These are phyloP conservation scores for Agelastica alni DNA, from an alignment of 2,888 invertebrate genomes.

Conservation along the genomic window DNA sequence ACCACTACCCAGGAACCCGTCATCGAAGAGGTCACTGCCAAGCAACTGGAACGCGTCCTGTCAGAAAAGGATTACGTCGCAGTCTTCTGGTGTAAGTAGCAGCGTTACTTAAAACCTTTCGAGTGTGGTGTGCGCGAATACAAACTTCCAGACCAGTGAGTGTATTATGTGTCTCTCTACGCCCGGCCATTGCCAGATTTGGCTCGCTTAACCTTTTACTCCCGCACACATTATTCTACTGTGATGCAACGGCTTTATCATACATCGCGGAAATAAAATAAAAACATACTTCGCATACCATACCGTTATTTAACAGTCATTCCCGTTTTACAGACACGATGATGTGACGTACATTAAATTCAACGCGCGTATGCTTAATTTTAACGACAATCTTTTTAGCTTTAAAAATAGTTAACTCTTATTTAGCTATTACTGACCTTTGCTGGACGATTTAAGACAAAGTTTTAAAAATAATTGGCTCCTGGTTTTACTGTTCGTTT, in stretches of 20 bases:
- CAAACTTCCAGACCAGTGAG: constrained; percentile 23
- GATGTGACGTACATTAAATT: constrained; percentile 4
- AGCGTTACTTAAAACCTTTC: constrained; percentile 4
- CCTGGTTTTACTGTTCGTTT: constrained; percentile 4
- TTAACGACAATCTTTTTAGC: constrained; percentile 1
- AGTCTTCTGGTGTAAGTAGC: constrained; percentile 93
- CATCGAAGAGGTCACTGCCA: constrained; percentile 92
- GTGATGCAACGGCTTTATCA: constrained; percentile 26
- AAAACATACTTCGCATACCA: constrained; percentile 3
- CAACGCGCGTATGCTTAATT: constrained; percentile 1
- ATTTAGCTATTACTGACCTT: constrained; percentile 13
- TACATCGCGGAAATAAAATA: constrained; percentile 2
- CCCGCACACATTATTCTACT: constrained; percentile 14
- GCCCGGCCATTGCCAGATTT: constrained; percentile 53
- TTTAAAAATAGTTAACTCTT: constrained; percentile 9
- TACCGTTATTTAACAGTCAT: not conserved
- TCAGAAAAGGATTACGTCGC: constrained; percentile 92
- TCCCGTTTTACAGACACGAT: not conserved
- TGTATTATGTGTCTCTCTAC: constrained; percentile 31
- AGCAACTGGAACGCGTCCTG: constrained; percentile 87
- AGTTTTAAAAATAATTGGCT: constrained; percentile 15
- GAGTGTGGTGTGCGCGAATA: constrained; percentile 23
- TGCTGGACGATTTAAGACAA: constrained; percentile 16
- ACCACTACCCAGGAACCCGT: constrained; percentile 66
- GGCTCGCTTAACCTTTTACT: constrained; percentile 45